These are phyloP conservation scores for Myiagra hebetior DNA, from an alignment of 2,113 vertebrate genomes.

Conservation along the genomic window DNA sequence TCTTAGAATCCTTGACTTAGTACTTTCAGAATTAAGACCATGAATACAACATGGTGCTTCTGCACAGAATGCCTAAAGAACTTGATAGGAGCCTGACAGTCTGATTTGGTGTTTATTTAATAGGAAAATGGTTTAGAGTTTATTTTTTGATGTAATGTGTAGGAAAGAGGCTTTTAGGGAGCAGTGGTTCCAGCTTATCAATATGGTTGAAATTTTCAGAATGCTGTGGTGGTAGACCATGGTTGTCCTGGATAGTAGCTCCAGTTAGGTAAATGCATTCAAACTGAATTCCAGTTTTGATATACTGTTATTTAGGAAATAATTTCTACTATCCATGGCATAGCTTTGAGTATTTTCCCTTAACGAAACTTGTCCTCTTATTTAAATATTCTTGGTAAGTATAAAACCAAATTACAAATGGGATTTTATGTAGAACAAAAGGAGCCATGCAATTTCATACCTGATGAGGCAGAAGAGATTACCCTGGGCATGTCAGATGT, in stretches of 20 bases:
- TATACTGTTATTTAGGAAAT: neutral
- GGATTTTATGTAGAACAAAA: neutral
- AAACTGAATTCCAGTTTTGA: neutral
- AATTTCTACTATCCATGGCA: neutral
- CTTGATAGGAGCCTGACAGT: neutral
- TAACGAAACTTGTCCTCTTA: neutral
- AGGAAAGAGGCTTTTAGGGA: neutral
- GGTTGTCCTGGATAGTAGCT: neutral
- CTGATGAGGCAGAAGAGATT: neutral
- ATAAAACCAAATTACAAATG: neutral
- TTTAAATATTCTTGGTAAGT: neutral
- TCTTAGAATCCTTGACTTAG: neutral
- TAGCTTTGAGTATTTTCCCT: neutral
- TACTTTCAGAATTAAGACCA: neutral
- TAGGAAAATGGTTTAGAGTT: neutral
- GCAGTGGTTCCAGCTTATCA: neutral
- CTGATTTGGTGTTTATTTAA: neutral
- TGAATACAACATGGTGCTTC: accelerated
- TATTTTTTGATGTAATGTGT: neutral
- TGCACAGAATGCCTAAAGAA: neutral
- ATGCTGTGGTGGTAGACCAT: neutral
- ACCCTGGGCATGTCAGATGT: neutral
- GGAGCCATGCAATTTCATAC: neutral
- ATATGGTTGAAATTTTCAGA: neutral
- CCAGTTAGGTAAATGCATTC: neutral